Conservation (phyloP, 92 coral and sea anemone species). For the Actinernus sp. region DNA sequence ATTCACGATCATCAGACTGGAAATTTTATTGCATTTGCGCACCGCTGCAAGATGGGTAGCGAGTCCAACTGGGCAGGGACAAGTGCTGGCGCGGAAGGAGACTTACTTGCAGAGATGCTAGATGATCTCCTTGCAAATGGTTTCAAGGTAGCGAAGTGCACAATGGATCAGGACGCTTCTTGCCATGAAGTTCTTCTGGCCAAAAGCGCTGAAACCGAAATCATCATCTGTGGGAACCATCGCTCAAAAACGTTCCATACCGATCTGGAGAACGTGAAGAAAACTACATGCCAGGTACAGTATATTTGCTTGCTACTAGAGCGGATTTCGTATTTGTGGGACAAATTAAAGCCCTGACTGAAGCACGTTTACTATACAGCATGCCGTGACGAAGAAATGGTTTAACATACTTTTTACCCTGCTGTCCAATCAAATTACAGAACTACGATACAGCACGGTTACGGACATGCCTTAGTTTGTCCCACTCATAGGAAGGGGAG, state of each 20-base stretch:
- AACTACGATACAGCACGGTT: too few relatives aligned
- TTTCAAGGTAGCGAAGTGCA: slow-evolving; percentile 7
- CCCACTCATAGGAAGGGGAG: too few relatives aligned
- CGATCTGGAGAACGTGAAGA: slow-evolving; percentile 48
- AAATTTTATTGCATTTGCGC: slow-evolving; percentile 32
- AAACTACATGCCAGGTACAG: slow-evolving; percentile 43
- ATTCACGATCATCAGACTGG: slow-evolving; percentile 30
- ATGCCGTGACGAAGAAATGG: too few relatives aligned
- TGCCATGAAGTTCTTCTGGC: slow-evolving; percentile 28
- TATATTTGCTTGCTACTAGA: not conserved
- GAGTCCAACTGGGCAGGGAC: too few relatives aligned
- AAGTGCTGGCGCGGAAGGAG: slow-evolving; percentile 55
- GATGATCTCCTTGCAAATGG: not conserved
- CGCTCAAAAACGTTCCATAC: slow-evolving; percentile 44
- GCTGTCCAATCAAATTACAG: too few relatives aligned
- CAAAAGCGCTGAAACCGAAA: slow-evolving; percentile 38
- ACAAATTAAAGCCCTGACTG: too few relatives aligned
- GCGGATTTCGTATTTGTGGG: too few relatives aligned
- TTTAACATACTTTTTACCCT: too few relatives aligned
- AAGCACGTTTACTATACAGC: too few relatives aligned
- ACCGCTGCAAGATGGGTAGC: too few relatives aligned
- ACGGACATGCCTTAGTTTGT: too few relatives aligned
- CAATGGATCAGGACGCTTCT: too few relatives aligned
- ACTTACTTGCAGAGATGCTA: slow-evolving; percentile 37
- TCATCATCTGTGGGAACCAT: slow-evolving; percentile 53